A percentile compares a stretch with the other conserved stretches of the same genome.
Conservation (phyloP, 2,797 vertebrate species). For the Pseudocheirus occidentalis region DNA sequence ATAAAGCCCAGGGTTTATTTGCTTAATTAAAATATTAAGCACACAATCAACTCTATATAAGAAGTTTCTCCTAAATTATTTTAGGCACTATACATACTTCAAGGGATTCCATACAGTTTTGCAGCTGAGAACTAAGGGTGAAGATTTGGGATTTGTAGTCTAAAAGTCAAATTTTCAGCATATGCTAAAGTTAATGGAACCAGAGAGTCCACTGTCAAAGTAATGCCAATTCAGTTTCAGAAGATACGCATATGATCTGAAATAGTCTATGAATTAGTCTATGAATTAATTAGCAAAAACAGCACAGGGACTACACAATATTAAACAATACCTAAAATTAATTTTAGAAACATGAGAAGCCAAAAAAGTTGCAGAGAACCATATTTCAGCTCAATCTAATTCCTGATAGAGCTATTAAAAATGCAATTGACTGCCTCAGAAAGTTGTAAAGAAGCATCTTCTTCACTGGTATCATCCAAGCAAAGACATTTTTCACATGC, state of each 20-base stretch:
- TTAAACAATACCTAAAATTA: neutral
- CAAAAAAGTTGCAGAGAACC: neutral
- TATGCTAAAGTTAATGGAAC: neutral
- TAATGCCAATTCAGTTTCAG: neutral
- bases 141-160: neutral
- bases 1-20: neutral
- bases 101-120: neutral
- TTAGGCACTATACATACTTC: neutral
- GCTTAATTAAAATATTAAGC: neutral
- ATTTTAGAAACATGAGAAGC: neutral
- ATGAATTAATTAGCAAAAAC: neutral
- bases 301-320: neutral
- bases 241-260: neutral
- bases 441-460: neutral
- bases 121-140: neutral
- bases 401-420: neutral
- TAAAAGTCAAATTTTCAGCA: neutral
- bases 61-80: neutral
- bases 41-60: neutral
- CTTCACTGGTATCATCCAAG: neutral
- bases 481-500: neutral
- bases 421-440: neutral
- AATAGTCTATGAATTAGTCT: neutral
- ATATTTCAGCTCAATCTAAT: neutral
- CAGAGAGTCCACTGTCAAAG: neutral